Evolutionary conservation across 2,888 invertebrate genomes (phyloP), one percentile per base, ranked within the genome.

Genomic region (Xanthostigma xanthostigma): DNA sequence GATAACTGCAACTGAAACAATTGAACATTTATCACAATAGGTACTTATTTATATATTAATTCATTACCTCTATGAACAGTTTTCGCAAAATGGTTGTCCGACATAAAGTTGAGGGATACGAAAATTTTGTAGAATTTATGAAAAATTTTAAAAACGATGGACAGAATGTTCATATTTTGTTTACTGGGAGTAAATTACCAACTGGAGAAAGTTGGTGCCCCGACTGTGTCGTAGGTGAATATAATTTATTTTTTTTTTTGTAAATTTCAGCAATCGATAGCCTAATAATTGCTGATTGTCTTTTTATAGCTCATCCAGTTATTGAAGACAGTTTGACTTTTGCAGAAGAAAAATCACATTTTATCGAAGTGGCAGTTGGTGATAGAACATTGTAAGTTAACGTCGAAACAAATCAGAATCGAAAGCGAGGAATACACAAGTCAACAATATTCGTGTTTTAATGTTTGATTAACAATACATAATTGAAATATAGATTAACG

Each of bases 181-280:
- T 81, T 60, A 75, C 73, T 54, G 87, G 86, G 14, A 69, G 75
- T 38, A 80, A 81, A 64, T 61, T 73, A 45, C 63, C 72, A 1
- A 66, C 72, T 55, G 90, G 89, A 0, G 65, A 75, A 48, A 92
- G 89, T 64, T 93, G 93, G 93, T 93, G 93, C 60, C 79, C 83
- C 0, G 93, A 93, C 64, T 93, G 93, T 66, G 82, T 83, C 11
- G 74, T 74, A 70, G 88, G 89, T 89, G 74, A 69, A 64, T 56
- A 40, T 36, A 13, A 45, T 48, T 42, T 46, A n/a, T 51, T 48
- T 42, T 46, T 13, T 51, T 38, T 41, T 41, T 27, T 14, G 42
- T 38, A n/a, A 44, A 49, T 35, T 38, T 14, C n/a, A 39, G 41
- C 36, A 27, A 38, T 46, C 14, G n/a, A 8, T 46, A 45, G 12